Evolutionary conservation across 2,797 vertebrate genomes (phyloP).

Genomic region (Dallia pectoralis): DNA sequence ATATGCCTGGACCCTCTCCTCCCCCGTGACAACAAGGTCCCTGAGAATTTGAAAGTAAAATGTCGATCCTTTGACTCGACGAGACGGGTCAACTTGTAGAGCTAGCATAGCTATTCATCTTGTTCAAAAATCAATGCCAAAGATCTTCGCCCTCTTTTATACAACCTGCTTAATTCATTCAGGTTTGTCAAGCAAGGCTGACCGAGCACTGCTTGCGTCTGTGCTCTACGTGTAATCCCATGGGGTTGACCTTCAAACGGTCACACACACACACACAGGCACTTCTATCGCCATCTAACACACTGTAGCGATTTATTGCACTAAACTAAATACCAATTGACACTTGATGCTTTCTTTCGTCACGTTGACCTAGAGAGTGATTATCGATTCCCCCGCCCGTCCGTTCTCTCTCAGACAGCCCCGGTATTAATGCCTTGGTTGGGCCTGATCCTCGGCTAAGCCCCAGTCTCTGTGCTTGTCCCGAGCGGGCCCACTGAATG

Average conservation of each 20-base stretch:
- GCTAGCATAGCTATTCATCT: slow-evolving; percentile 50
- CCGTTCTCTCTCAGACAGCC: slow-evolving; percentile 38
- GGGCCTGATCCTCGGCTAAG: slow-evolving; percentile 34
- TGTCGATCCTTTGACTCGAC: slow-evolving; percentile 33
- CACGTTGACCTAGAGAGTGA: slow-evolving; percentile 68
- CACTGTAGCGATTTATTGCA: slow-evolving; percentile 67
- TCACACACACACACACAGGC: slow-evolving; percentile 48
- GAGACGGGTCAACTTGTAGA: slow-evolving; percentile 30
- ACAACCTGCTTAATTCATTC: slow-evolving; percentile 61
- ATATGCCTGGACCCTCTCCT: neutral
- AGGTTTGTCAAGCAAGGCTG: slow-evolving; percentile 42
- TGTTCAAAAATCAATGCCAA: slow-evolving; percentile 55
- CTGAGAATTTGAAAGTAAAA: slow-evolving; percentile 37
- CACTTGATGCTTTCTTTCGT: slow-evolving; percentile 69
- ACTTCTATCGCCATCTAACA: slow-evolving; percentile 28
- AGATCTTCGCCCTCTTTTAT: slow-evolving; percentile 62
- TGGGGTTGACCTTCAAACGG: slow-evolving; percentile 21
- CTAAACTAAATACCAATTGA: slow-evolving; percentile 71
- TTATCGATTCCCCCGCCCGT: slow-evolving; percentile 66
- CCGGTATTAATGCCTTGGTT: slow-evolving; percentile 56
- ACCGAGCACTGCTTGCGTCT: slow-evolving; percentile 37
- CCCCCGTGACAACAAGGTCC: slow-evolving; percentile 14
- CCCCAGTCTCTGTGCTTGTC: slow-evolving; percentile 42
- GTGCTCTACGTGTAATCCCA: slow-evolving; percentile 33
- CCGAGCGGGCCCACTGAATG: slow-evolving; percentile 57